Percentiles rank a stretch among this genome's conserved stretches.
Evolutionary conservation across 2,888 invertebrate species (phyloP).

Genomic region (Cantharis rustica): DNA sequence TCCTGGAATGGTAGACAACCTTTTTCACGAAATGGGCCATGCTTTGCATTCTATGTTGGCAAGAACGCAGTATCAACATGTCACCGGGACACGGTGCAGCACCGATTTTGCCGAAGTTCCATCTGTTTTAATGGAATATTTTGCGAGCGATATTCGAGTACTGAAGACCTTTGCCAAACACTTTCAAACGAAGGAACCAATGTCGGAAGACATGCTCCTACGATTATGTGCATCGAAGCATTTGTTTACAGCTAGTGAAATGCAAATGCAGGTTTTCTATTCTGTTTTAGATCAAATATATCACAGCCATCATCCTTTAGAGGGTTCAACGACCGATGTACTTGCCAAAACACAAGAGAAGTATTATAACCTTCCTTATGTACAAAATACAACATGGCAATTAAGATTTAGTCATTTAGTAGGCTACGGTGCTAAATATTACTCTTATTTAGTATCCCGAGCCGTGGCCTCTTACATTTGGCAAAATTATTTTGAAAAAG

Average conservation of each 20-base stretch:
- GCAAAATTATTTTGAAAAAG: conserved; percentile 80
- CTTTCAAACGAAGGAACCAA: conserved; percentile 83
- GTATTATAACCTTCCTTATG: conserved; percentile 87
- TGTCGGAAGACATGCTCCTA: conserved; percentile 79
- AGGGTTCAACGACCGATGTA: conserved; percentile 70
- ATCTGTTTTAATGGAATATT: conserved; percentile 98
- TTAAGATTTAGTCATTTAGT: conserved; percentile 94
- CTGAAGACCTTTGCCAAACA: conserved; percentile 86
- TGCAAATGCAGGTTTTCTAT: conserved; percentile 77
- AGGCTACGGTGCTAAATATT: conserved; percentile 98
- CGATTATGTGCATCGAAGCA: conserved; percentile 84
- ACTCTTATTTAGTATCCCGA: conserved; percentile 94
- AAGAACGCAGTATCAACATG: conserved; percentile 73
- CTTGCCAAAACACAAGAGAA: conserved; percentile 76
- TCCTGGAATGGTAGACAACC: conserved; percentile 88
- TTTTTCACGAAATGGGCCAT: conserved; percentile 99
- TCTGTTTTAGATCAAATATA: conserved; percentile 90
- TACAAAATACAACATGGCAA: conserved; percentile 94
- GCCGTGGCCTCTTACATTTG: conserved; percentile 93
- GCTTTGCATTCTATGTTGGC: conserved; percentile 99
- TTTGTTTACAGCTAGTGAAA: conserved; percentile 86
- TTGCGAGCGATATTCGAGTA: conserved; percentile 86
- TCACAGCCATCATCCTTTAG: conserved; percentile 68
- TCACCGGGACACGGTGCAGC: conserved; percentile 79
- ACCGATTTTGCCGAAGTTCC: conserved; percentile 99